These are phyloP conservation scores for Paramormyrops hopkinsi DNA, from an alignment of 2,797 vertebrate species.

Conservation along the genomic window DNA sequence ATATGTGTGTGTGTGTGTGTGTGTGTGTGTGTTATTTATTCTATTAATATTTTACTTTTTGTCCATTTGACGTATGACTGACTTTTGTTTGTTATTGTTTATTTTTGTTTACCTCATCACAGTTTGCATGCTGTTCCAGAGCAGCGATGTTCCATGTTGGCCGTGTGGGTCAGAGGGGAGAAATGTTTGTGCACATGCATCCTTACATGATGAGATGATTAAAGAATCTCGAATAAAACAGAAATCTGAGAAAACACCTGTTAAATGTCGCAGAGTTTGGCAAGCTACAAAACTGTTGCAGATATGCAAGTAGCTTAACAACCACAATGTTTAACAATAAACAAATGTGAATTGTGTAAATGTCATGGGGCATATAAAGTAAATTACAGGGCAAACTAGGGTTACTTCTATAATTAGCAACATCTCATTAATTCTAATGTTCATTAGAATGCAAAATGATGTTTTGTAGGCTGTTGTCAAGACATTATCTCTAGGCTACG, in stretches of 20 bases:
- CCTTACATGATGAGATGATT: background rate
- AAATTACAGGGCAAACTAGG: slow-evolving; percentile 2
- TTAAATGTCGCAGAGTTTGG: slow-evolving; percentile 43
- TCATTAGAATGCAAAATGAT: slow-evolving; percentile 23
- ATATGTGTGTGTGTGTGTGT: background rate
- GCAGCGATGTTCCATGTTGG: background rate
- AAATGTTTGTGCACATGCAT: background rate
- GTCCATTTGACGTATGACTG: background rate
- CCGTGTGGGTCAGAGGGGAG: background rate
- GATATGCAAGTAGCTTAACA: slow-evolving; percentile 45
- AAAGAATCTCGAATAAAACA: background rate
- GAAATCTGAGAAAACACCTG: slow-evolving; percentile 36
- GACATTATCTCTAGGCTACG: background rate
- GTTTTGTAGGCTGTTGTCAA: slow-evolving; percentile 28
- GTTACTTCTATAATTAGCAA: background rate
- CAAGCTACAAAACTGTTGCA: background rate
- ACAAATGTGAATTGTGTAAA: slow-evolving; percentile 5
- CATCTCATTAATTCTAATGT: background rate
- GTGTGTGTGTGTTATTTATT: background rate
- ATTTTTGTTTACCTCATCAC: background rate
- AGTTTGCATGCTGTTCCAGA: slow-evolving; percentile 20
- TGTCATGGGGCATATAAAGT: background rate
- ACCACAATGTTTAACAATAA: slow-evolving; percentile 21
- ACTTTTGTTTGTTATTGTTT: background rate
- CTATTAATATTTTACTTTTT: background rate